Percentiles rank a stretch among this genome's conserved stretches.
Evolutionary conservation across 1,140 invertebrate species (phyloP).

Genomic region (Trichonephila clavata): DNA sequence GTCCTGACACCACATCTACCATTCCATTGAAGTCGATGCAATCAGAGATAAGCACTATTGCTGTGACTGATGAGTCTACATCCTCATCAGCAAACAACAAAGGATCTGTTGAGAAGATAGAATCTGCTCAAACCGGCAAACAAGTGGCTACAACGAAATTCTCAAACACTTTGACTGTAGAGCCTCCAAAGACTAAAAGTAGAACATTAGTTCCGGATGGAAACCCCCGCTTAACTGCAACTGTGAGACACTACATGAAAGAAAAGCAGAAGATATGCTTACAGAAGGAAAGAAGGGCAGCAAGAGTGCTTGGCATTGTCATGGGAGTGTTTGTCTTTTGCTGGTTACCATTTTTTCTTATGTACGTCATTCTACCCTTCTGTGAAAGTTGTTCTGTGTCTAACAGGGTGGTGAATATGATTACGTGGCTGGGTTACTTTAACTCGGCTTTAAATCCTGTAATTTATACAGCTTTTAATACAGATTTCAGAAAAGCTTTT

Average conservation of each 20-base stretch:
- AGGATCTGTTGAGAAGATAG: conserved; percentile 48
- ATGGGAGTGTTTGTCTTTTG: conserved; percentile 96
- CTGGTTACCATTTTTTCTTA: conserved; percentile 97
- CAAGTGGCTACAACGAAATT: neutral
- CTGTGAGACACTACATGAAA: conserved; percentile 90
- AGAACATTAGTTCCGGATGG: conserved; percentile 57
- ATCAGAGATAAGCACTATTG: conserved; percentile 72
- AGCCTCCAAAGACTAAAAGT: neutral
- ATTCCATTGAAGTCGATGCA: conserved; percentile 73
- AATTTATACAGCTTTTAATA: conserved; percentile 98
- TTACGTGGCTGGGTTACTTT: conserved; percentile 98
- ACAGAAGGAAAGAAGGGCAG: conserved; percentile 94
- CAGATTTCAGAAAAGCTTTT: conserved; percentile 96
- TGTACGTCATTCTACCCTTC: conserved; percentile 95
- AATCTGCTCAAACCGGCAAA: neutral
- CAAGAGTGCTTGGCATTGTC: conserved; percentile 94
- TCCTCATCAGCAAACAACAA: conserved; percentile 61
- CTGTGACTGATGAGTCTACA: conserved; percentile 69
- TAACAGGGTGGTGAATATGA: conserved; percentile 90
- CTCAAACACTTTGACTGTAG: neutral
- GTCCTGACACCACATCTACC: conserved; percentile 63
- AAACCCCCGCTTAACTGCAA: conserved; percentile 58
- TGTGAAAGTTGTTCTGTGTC: conserved; percentile 88
- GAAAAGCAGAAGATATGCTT: conserved; percentile 96
- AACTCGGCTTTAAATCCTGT: conserved; percentile 98